Base-by-base conservation (phyloP, 2,113 vertebrate genomes). In the Rhinoptilus africanus region DNA sequence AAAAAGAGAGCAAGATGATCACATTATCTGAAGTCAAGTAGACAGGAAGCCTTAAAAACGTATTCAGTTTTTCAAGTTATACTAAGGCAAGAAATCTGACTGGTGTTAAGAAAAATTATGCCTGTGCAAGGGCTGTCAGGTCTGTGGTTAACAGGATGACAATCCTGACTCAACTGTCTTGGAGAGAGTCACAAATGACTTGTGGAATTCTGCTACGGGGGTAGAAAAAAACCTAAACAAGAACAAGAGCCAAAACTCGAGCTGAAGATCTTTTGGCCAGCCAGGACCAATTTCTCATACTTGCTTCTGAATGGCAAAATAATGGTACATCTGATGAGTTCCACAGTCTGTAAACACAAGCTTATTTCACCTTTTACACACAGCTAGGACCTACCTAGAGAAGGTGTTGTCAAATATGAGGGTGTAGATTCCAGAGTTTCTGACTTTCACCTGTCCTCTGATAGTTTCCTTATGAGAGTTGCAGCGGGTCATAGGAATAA, bases 381-480 rank as follows among this genome's bases (percentile, higher is more conserved):
- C 89, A 47, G 27, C 23, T 47, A 73, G 37, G 19, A 93, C 98
- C 35, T 97, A 99, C 99, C 99, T 99, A 63, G 99, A 99, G 93
- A 99, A 99, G 10, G 99, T 99, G 97, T 99, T 99, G 98, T 99
- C 99, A 60, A 99, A 99, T 97, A 99, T 98, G 23, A 99, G 98
- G 0, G 98, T 98, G 97, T 99, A 99, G 93, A 99, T 97, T 94
- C 99, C 99, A 4, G 98, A 43, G 4, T 98, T 98, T 91, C 99
- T 98, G 63, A 98, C 98, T 95, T 99, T 99, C 82, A 99, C 98
- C 85, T 99, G 98, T 19, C 99, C 99, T 96, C 98, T 98, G 94
- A 99, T 98, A 14, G 96, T 99, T 96, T 99, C 99, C 96, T 99
- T 99, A 95, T 99, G 99, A 59, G 99, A 99, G 81, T 98, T 99